These are phyloP conservation scores for Calameuta idolon DNA, from an alignment of 2,888 invertebrate species.

Conservation along the genomic window DNA sequence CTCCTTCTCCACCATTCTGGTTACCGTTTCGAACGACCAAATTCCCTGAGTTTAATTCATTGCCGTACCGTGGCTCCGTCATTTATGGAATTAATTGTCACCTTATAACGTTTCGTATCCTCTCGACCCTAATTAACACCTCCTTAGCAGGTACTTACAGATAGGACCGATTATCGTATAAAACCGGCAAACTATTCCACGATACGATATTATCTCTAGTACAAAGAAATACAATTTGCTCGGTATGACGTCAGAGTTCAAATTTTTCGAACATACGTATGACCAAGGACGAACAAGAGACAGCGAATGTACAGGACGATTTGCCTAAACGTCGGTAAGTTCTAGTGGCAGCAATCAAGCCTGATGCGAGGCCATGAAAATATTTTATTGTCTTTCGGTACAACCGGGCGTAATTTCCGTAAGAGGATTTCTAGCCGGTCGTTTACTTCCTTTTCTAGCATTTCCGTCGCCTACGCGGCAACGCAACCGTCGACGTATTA, in stretches of 20 bases:
- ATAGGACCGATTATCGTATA: background rate
- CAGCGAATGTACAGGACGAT: background rate
- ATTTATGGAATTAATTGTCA: background rate
- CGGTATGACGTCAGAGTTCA: background rate
- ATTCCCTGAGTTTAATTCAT: background rate
- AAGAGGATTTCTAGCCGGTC: constrained; percentile 18
- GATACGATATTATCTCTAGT: background rate
- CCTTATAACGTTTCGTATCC: background rate
- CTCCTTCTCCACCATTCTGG: no score
- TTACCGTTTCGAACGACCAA: background rate
- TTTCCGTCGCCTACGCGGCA: background rate
- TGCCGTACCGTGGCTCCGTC: background rate
- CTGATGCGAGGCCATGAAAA: constrained; percentile 24
- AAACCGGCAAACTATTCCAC: background rate
- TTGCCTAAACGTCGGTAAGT: constrained; percentile 22
- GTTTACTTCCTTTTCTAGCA: background rate
- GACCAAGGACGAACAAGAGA: background rate
- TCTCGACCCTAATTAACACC: background rate
- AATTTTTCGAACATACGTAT: background rate
- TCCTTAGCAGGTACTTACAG: background rate
- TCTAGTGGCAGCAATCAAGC: constrained; percentile 24
- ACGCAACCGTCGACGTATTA: background rate
- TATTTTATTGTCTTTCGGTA: constrained; percentile 28
- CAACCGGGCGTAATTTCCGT: constrained; percentile 27
- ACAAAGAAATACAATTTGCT: background rate